phyloP scores from a whole-genome alignment of 2,113 vertebrate species.

The Acanthochromis polyacanthus region DNA sequence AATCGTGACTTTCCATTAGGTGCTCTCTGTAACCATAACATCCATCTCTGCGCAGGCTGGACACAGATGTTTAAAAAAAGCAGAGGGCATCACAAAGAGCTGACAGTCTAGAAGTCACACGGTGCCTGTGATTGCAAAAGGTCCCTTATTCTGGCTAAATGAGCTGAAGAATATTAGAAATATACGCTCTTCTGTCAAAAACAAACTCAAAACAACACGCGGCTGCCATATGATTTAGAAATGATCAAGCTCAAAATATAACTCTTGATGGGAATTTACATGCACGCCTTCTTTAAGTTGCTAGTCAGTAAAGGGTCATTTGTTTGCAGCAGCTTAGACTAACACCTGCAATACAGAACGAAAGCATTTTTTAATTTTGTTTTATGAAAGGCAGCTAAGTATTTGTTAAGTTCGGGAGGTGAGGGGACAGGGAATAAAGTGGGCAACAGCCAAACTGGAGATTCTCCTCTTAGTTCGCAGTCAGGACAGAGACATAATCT shows the following conservation, averaged over 20 bases:
- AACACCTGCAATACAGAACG: neutral
- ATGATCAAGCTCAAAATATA: constrained; percentile 11
- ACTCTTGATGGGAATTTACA: constrained; percentile 20
- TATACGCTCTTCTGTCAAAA: constrained; percentile 32
- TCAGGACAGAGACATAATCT: neutral
- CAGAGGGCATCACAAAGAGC: constrained; percentile 68
- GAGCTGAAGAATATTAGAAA: constrained; percentile 37
- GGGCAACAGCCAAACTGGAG: neutral
- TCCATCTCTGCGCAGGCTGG: constrained; percentile 64
- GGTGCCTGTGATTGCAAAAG: constrained; percentile 68
- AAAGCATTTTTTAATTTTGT: constrained; percentile 2
- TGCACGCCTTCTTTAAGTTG: constrained; percentile 6
- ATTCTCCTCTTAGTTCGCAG: neutral
- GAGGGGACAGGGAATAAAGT: neutral
- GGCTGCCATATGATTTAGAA: constrained; percentile 24
- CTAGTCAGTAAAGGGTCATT: neutral
- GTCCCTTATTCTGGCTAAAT: constrained; percentile 61
- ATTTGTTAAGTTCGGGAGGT: neutral
- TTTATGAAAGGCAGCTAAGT: neutral
- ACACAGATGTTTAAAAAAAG: constrained; percentile 76
- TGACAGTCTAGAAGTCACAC: constrained; percentile 75
- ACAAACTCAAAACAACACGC: constrained; percentile 42
- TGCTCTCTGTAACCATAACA: constrained; percentile 71
- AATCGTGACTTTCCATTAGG: constrained; percentile 74
- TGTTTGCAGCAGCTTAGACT: neutral